Base-by-base conservation (phyloP, 2,888 invertebrate genomes). In the Drosophila borborema region DNA sequence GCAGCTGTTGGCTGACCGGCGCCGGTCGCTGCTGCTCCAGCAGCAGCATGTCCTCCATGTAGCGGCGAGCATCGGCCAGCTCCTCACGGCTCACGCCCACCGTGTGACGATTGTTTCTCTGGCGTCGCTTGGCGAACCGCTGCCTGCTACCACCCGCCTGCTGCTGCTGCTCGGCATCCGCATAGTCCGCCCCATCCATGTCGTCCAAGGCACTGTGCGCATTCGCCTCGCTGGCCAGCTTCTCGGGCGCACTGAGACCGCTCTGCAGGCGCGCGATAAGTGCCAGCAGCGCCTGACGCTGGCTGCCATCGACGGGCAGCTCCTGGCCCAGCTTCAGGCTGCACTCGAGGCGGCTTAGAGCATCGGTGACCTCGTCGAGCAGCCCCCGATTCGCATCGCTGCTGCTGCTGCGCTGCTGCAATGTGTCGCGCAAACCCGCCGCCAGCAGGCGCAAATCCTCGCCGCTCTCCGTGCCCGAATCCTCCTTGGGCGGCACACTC, bases 71-170 rank as follows among this genome's bases (percentile, higher is more conserved):
- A 83, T 96, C 95, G 3, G 96, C 96, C 34, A 97, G 93, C 89
- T 97, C 97, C 91, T 97, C 97, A 51, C 95, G 95, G 45, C 96
- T 97, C 20, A 97, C 97, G 54, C 97, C 97, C 28, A 97, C 96
- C 0, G 97, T 97, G 92, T 97, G 97, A 0, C 97, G 93, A 54
- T 95, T 95, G 72, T 95, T 95, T 38, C 96, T 94, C 75, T 94
- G 94, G 64, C 95, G 94, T 12, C 94, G 93, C 72, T 95, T 94
- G 3, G 92, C 92, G 74, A 94, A 94, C 34, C 95, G 94, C 54
- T 93, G 92, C 9, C 93, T 90, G 59, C 81, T 91, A 3, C 94
- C 92, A 9, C 92, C 45, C 20, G 7, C 45, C 20, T 46, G 46
- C 20, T 46, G 46, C 23, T 46, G 92, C 63, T 94, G 77, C 1